Base-by-base conservation (phyloP, 2,113 vertebrate species). In the Tinamus guttatus region DNA sequence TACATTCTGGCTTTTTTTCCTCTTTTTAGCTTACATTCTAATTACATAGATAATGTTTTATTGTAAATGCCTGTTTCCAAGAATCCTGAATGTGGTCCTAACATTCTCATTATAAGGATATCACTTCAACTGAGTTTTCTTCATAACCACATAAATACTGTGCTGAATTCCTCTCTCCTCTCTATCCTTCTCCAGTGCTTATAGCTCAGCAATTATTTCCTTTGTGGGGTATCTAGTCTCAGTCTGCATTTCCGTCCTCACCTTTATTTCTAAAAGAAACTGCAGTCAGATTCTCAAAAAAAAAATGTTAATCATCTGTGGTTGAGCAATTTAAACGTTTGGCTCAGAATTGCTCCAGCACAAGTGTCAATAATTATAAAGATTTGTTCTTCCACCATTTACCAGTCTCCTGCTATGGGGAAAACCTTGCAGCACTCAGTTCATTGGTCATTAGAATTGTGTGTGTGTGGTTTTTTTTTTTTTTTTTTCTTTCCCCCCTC, bases 321-420 rank as follows among this genome's bases (percentile, higher is more conserved):
- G 83, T 41, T 94, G 77, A 87, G 43, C 49, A 84, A 12, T 34
- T 90, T 84, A 84, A 89, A 76, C 27, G 70, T 76, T 96, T 93
- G 94, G 88, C 74, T 93, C 86, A 90, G 79, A 34, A 75, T 92
- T 92, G 30, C 24, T 95, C 49, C 69, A 95, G 80, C 85, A 90
- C 85, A 90, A 94, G 80, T 95, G 83, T 93, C 90, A 94, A 76
- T 91, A 95, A 96, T 94, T 96, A 95, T 3, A 8, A 73, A 88
- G 79, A 71, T 85, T 85, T 96, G 32, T 90, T 95, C 94, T 90
- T 73, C 85, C 87, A 84, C 43, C 30, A 22, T 89, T 85, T 94
- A 85, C 64, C 34, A 60, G 64, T 91, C 80, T 94, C 52, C 58
- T 84, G 56, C 93, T 71, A 62, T 65, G 52, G 58, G 47, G 69